Base-by-base conservation (phyloP, 2,113 vertebrate genomes). In the Perognathus longimembris region DNA sequence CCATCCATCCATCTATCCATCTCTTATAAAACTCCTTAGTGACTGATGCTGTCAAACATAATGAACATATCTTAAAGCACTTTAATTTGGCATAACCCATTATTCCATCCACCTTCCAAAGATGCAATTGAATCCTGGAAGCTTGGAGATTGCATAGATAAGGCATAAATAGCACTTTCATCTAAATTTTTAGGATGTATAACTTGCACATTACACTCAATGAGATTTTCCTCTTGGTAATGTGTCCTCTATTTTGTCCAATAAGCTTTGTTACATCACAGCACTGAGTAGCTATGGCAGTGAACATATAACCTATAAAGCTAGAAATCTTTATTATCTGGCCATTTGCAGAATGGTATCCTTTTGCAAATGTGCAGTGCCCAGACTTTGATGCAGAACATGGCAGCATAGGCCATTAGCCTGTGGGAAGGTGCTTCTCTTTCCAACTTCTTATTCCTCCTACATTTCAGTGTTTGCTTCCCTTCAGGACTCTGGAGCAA, bases 401-500 rank as follows among this genome's bases (percentile, higher is more conserved):
- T 18, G 34, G 28, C 17, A 24, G 64, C 7, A 3, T 45, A 9
- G 26, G 26, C 18, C 32, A 17, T 26, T 11, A n/a, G 28, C n/a
- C 50, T 32, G 71, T 64, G 76, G 22, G 80, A 71, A 75, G 67
- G 15, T 85, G 42, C 1, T 20, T 28, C 82, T 75, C 38, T 11
- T 89, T 76, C 28, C 87, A 81, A 63, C 18, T 79, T 84, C 67
- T 42, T 71, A 9, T 89, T 57, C 77, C 89, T 74, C 67, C 59
- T 61, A 28, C 45, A 30, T 86, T 59, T 92, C 45, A 63, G n/a
- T 66, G 32, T 80, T 79, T 80, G n/a, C 80, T 84, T 92, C 85
- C 85, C 73, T 81, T 89, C 17, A n/a, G 45, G 67, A 61, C 85
- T 75, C 80, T 85, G 64, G 79, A 95, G 73, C 50, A 81, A 93